These are phyloP conservation scores for Xenopus borealis DNA, from an alignment of 2,113 vertebrate species.

Conservation along the genomic window DNA sequence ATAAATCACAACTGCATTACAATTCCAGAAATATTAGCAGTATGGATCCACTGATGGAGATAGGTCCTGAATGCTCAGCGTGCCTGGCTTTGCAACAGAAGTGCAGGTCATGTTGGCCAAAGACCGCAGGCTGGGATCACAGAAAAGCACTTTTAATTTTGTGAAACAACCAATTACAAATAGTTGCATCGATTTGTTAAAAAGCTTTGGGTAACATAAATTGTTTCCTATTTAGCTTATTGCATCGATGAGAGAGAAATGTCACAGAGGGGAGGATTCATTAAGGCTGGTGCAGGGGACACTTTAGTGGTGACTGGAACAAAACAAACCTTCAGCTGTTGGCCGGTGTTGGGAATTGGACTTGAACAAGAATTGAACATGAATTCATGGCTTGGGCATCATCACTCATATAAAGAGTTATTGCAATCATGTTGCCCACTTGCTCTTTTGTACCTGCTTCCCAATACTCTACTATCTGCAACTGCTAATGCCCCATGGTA, in stretches of 20 bases:
- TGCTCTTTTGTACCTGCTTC: too few relatives aligned
- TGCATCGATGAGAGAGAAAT: constrained; percentile 88
- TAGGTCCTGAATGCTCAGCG: constrained; percentile 82
- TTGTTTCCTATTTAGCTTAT: constrained; percentile 96
- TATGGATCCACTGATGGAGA: constrained; percentile 92
- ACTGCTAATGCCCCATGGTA: too few relatives aligned
- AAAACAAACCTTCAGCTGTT: too few relatives aligned
- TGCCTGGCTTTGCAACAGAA: constrained; percentile 69
- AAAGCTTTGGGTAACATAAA: constrained; percentile 99
- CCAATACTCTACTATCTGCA: too few relatives aligned
- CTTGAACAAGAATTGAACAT: too few relatives aligned
- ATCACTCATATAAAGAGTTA: too few relatives aligned
- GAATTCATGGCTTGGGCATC: too few relatives aligned
- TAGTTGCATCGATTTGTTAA: constrained; percentile 99
- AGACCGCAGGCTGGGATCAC: constrained; percentile 90
- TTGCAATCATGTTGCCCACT: too few relatives aligned
- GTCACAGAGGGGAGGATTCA: constrained; percentile 86
- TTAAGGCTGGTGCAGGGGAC: constrained; percentile 69
- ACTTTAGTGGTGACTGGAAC: too few relatives aligned
- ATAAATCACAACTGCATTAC: constrained; percentile 98
- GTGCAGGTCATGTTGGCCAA: constrained; percentile 85
- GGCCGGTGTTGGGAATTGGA: too few relatives aligned
- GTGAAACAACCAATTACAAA: constrained; percentile 99
- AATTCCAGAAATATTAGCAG: constrained; percentile 95
- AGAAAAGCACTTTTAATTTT: constrained; percentile 98